A percentile compares a stretch with the other conserved stretches of the same genome.
These are phyloP conservation scores for Pantherophis alleghaniensis DNA, from an alignment of 2,797 vertebrate species.

Conservation along the genomic window DNA sequence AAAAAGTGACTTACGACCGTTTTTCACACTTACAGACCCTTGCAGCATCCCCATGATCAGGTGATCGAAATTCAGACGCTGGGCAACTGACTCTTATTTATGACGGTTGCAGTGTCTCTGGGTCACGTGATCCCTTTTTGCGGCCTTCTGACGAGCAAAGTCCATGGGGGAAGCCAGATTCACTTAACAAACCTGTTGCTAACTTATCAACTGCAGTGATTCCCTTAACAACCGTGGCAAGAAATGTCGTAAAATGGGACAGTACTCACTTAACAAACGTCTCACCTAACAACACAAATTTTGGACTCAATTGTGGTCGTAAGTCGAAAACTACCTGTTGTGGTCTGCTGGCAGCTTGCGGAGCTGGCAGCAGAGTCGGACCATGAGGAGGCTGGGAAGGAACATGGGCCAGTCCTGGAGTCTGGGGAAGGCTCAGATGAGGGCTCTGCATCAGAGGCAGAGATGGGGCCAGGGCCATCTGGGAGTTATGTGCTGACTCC, in stretches of 20 bases:
- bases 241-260: not conserved
- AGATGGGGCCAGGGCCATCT: too few relatives aligned
- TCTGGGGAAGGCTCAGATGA: too few relatives aligned
- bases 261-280: not conserved
- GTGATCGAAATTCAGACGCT: not conserved
- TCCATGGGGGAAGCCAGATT: not conserved
- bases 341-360: too few relatives aligned
- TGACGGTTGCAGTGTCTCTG: fast-evolving
- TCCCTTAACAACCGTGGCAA: not conserved
- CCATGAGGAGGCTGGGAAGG: too few relatives aligned
- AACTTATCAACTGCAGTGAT: not conserved
- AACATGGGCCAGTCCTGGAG: too few relatives aligned
- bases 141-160: not conserved
- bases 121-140: not conserved
- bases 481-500: too few relatives aligned
- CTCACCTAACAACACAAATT: not conserved
- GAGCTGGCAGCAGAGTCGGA: too few relatives aligned
- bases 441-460: too few relatives aligned
- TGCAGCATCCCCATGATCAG: not conserved
- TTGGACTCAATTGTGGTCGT: not conserved
- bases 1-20: not conserved
- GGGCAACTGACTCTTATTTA: not conserved
- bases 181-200: not conserved
- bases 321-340: not conserved
- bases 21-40: not conserved